Evolutionary conservation across 2,888 invertebrate species (phyloP).

Genomic region (Agrotis clavis): DNA sequence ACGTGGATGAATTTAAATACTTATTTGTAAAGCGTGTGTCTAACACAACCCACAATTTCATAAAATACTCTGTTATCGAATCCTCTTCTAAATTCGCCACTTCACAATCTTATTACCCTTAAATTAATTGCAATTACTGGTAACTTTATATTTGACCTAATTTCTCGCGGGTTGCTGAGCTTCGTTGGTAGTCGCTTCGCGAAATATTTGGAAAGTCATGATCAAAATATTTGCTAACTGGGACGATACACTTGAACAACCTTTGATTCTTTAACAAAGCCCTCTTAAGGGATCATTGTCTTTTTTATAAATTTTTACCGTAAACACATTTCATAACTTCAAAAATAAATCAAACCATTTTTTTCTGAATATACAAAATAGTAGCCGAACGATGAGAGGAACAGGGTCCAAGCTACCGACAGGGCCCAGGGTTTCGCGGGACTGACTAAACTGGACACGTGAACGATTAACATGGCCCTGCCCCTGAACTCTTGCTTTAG

Average conservation of each 20-base stretch:
- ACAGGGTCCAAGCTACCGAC: too few relatives aligned
- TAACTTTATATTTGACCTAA: constrained; percentile 44
- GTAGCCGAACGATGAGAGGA: too few relatives aligned
- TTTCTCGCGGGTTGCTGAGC: constrained; percentile 4
- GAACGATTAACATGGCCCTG: too few relatives aligned
- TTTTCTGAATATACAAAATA: too few relatives aligned
- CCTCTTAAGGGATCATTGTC: too few relatives aligned
- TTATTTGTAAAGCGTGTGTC: not conserved
- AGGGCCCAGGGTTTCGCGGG: too few relatives aligned
- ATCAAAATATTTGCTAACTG: constrained; percentile 17
- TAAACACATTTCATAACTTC: too few relatives aligned
- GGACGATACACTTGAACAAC: not conserved
- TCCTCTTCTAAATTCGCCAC: not conserved
- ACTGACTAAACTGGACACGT: too few relatives aligned
- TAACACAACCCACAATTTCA: not conserved
- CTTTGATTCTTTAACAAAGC: too few relatives aligned
- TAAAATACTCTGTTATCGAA: constrained; percentile 10
- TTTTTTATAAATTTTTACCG: too few relatives aligned
- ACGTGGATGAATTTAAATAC: not conserved
- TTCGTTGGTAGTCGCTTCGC: not conserved
- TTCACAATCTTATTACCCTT: constrained; percentile 18
- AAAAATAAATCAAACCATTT: too few relatives aligned
- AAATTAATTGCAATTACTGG: constrained; percentile 38
- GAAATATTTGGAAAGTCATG: constrained; percentile 1
- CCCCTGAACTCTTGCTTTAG: too few relatives aligned